Evolutionary conservation across 2,888 invertebrate species (phyloP), one percentile per base, ranked within the genome.

Genomic region (Lasioglossum villosulum): DNA sequence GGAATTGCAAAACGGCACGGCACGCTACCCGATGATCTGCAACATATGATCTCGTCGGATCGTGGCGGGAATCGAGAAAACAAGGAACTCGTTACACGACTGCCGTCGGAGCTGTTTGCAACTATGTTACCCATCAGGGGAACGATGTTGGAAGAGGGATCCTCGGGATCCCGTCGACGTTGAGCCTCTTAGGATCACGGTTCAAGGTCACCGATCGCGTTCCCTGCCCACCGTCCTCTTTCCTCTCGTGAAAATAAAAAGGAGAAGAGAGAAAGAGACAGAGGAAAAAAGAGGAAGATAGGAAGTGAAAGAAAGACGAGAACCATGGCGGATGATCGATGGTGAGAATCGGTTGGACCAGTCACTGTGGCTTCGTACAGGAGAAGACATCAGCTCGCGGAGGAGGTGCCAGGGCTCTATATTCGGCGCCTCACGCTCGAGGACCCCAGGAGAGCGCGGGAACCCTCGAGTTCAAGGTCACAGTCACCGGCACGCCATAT

Each of bases 361-460:
- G 90, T 90, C 90, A 93, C 91, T 91, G 94, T 94, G 94, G 94
- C 94, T 93, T 93, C 94, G 88, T 93, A 93, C 92, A 89, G 93
- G 89, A 94, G 94, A 86, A 92, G 94, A 91, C 92, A 93, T 91
- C 94, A 92, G 90, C 91, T 94, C 81, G 94, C 90, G 91, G 94
- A 94, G 92, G 94, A 94, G 92, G 94, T 94, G 91, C 94, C 94
- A 82, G 94, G 94, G 80, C 94, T 94, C 71, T 93, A 93, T 88
- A 94, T 94, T 92, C 93, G 94, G 89, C 94, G 94, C 83, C 92
- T 94, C 74, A 94, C 94, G 83, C 94, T 94, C 76, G 94, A 94
- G 88, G 94, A 94, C 91, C 94, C 94, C 82, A 94, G 91, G 90
- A 94, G 92, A 87, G 91, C 90, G 79, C 92, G 91, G 86, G 92